Evolutionary conservation across 2,113 vertebrate genomes (phyloP).

Genomic region (Diphyllodes magnificus): DNA sequence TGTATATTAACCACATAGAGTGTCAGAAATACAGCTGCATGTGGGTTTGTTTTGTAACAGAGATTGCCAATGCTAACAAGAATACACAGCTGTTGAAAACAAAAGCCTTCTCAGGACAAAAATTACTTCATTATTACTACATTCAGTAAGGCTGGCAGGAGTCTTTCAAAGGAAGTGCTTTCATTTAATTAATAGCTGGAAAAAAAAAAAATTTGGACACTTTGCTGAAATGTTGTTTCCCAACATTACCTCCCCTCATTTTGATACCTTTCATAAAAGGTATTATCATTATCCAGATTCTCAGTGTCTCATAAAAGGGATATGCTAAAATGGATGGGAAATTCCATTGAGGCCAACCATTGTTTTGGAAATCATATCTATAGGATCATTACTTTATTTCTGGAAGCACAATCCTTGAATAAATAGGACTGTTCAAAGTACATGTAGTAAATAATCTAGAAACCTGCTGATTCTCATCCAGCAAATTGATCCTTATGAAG

Average conservation of each 20-base stretch:
- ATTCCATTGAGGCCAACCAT: neutral
- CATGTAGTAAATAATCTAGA: neutral
- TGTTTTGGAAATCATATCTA: neutral
- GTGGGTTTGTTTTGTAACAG: neutral
- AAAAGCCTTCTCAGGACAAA: neutral
- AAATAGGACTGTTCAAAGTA: neutral
- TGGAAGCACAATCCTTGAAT: neutral
- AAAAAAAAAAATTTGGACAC: neutral
- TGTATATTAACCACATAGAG: neutral
- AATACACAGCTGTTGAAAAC: neutral
- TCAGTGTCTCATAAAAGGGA: neutral
- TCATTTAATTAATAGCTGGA: neutral
- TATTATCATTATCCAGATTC: neutral
- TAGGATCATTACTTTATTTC: neutral
- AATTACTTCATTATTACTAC: neutral
- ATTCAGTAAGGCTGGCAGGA: neutral
- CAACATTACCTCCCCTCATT: neutral
- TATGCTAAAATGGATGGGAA: neutral
- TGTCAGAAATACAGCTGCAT: neutral
- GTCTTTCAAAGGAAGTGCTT: neutral
- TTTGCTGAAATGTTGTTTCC: neutral
- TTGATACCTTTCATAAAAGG: neutral
- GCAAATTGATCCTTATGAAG: neutral
- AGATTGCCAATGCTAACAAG: neutral
- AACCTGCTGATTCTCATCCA: neutral